Conservation (phyloP, 2,797 vertebrate species). For the Pipistrellus kuhlii region DNA sequence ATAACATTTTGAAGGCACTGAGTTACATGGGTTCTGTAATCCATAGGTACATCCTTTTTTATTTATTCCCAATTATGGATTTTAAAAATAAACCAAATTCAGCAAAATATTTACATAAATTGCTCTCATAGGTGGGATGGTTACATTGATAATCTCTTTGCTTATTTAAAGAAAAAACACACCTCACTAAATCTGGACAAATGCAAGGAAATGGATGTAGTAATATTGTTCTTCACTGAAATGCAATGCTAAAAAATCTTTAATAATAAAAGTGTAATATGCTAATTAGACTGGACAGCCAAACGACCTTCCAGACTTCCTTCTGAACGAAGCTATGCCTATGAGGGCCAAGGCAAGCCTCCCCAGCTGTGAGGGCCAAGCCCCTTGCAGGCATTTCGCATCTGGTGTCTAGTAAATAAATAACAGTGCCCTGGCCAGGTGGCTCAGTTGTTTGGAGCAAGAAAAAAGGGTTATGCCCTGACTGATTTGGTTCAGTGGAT, state of each 20-base stretch:
- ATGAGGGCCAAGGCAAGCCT: too few relatives aligned
- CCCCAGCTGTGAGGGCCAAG: too few relatives aligned
- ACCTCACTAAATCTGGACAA: background rate
- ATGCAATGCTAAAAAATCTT: background rate
- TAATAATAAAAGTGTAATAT: too few relatives aligned
- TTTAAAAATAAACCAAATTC: conserved; percentile 14
- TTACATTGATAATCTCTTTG: conserved; percentile 5
- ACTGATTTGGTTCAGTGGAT: too few relatives aligned
- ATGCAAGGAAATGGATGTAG: background rate
- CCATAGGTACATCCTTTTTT: conserved; percentile 35
- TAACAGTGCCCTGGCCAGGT: background rate
- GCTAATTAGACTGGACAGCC: too few relatives aligned
- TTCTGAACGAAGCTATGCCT: too few relatives aligned
- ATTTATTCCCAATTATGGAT: background rate
- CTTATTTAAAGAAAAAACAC: background rate
- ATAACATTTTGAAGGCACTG: background rate
- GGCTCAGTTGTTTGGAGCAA: background rate
- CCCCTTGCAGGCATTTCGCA: too few relatives aligned
- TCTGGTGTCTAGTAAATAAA: background rate
- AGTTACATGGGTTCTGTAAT: background rate
- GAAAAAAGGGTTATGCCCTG: background rate
- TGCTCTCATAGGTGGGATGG: background rate
- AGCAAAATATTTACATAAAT: background rate
- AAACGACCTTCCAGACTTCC: too few relatives aligned
- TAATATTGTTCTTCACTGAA: background rate